Evolutionary conservation across 1,140 invertebrate species (phyloP).

Genomic region (Cyphomyrmex costatus): DNA sequence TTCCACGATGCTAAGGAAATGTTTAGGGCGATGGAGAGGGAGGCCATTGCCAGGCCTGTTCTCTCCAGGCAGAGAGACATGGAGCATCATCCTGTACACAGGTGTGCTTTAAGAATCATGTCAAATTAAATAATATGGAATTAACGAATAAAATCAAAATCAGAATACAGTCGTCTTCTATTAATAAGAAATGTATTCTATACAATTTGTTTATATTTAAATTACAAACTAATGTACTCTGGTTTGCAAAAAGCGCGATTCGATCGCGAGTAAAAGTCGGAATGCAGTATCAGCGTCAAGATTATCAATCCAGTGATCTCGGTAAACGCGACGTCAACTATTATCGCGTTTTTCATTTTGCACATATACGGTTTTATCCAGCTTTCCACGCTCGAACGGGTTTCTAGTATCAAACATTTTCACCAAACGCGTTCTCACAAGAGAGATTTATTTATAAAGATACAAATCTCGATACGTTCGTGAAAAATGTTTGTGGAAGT

Average conservation of each 20-base stretch:
- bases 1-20: slow-evolving; percentile 95
- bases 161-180: background rate
- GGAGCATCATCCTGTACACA: slow-evolving; percentile 81
- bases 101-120: slow-evolving; percentile 68
- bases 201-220: background rate
- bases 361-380: slow-evolving; percentile 25
- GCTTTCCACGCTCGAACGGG: slow-evolving; percentile 57
- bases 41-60: slow-evolving; percentile 87
- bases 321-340: slow-evolving; percentile 9
- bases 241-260: background rate
- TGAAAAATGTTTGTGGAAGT: background rate
- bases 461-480: slow-evolving; percentile 8
- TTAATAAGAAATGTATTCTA: background rate
- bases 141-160: background rate
- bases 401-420: slow-evolving; percentile 53
- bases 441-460: slow-evolving; percentile 59
- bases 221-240: background rate
- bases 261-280: slow-evolving; percentile 43
- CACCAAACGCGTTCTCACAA: slow-evolving; percentile 39
- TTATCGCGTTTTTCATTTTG: slow-evolving; percentile 43
- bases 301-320: slow-evolving; percentile 17
- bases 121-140: background rate
- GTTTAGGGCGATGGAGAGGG: slow-evolving; percentile 92
- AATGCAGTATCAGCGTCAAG: slow-evolving; percentile 2
- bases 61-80: slow-evolving; percentile 82